These are phyloP conservation scores for Xestoiulus laeticollis DNA, from an alignment of 2,888 invertebrate species.

Conservation along the genomic window DNA sequence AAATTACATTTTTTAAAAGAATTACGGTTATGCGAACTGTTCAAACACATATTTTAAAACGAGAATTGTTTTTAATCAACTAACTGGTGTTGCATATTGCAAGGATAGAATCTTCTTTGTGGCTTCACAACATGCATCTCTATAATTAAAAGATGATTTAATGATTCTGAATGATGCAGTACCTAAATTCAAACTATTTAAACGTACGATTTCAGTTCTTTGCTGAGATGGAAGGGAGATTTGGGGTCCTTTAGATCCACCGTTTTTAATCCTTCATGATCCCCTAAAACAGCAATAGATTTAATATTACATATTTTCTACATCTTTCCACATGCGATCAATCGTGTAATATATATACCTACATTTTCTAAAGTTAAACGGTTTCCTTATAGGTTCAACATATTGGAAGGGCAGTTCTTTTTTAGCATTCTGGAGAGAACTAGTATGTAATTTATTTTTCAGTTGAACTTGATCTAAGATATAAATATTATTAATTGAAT, in stretches of 20 bases:
- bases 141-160: not conserved
- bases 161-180: not conserved
- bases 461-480: not conserved
- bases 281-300: not conserved
- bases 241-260: not conserved
- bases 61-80: slow-evolving; percentile 66
- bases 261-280: not conserved
- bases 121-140: not conserved
- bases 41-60: not conserved
- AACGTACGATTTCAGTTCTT: not conserved
- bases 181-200: not conserved
- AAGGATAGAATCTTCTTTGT: slow-evolving; percentile 78
- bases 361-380: slow-evolving; percentile 19
- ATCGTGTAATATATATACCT: not conserved
- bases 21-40: not conserved
- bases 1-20: not conserved
- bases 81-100: slow-evolving; percentile 72
- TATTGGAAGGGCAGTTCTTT: slow-evolving; percentile 30
- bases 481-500: not conserved
- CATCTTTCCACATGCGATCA: not conserved
- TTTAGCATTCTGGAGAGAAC: slow-evolving; percentile 30
- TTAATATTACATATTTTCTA: not conserved
- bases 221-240: not conserved
- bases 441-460: not conserved
- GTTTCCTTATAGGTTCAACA: not conserved